Percentiles rank a stretch among this genome's conserved stretches.
Conservation (phyloP, 92 coral and sea anemone genomes). For the Heteractis magnifica region DNA sequence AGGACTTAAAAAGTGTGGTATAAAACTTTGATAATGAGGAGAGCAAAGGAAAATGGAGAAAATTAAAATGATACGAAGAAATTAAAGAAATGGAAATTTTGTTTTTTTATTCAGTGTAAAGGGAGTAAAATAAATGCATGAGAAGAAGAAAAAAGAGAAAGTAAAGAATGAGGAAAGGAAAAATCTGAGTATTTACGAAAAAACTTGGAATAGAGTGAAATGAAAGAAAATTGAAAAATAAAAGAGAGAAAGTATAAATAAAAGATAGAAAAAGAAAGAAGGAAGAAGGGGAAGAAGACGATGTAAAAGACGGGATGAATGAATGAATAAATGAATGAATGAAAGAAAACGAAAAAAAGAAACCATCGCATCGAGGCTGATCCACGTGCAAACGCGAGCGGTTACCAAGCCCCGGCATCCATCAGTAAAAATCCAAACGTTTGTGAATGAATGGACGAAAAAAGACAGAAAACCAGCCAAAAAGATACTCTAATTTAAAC, state of each 20-base stretch:
- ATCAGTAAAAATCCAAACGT: slow-evolving; percentile 8
- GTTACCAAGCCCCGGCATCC: slow-evolving; percentile 45
- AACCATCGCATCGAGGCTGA: slow-evolving; percentile 41
- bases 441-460: slow-evolving; percentile 33
- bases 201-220: neutral
- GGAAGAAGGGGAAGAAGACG: neutral
- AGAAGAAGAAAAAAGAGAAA: too few species aligned
- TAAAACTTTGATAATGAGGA: neutral
- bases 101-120: too few species aligned
- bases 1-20: neutral
- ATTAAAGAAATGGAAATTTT: too few species aligned
- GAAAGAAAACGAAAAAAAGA: neutral
- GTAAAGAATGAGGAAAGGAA: too few species aligned
- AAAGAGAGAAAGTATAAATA: neutral
- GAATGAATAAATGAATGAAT: neutral
- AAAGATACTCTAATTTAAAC: neutral
- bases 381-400: slow-evolving; percentile 53
- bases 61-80: too few species aligned
- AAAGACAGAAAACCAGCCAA: slow-evolving; percentile 6
- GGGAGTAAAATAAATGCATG: too few species aligned
- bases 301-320: neutral
- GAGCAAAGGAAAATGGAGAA: neutral
- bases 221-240: neutral
- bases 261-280: neutral
- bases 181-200: neutral